Evolutionary conservation across 1,140 invertebrate genomes (phyloP), one percentile per base, ranked within the genome.

Genomic region (Drosophila bocqueti): DNA sequence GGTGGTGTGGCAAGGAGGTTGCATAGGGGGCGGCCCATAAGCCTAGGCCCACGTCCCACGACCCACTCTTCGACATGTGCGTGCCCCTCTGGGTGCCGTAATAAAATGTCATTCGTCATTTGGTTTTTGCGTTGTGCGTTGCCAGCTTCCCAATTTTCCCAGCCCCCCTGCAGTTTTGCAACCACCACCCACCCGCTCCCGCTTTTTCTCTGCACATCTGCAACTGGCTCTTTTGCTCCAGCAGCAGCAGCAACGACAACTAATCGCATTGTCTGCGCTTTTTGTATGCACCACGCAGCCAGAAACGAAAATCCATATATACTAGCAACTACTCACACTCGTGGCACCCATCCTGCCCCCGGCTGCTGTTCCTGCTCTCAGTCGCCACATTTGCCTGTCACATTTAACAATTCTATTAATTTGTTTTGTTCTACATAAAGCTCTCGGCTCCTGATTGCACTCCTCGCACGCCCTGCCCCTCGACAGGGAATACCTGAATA

Each of bases 61-160:
- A 38, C 49, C 50, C 45, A 61, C 57, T 43, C 21, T 63, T 79
- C 57, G 77, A 60, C 49, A 69, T 87, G 72, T 79, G 76, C 81
- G 83, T 68, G 71, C 63, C 81, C 85, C 85, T 85, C 66, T 74
- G 87, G 86, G 81, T 90, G 85, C 81, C 82, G 81, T 90, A 90
- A 90, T 90, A 90, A 90, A 90, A 90, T 90, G 85, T 90, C 85
- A 90, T 90, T 90, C 85, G 85, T 90, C 85, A 90, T 90, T 90
- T 90, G 85, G 85, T 90, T 90, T 90, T 90, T 85, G 85, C 85
- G 84, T 73, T 89, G 85, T 86, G 83, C 76, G 77, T 84, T 87
- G 71, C 77, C 73, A 36, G 64, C 67, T 71, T 71, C 67, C 67
- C 67, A 71, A 71, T 71, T 71, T 71, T 72, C 49, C 76, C 64